phyloP scores from a whole-genome alignment of 1,140 invertebrate species.

The Hylaeus anthracinus region DNA sequence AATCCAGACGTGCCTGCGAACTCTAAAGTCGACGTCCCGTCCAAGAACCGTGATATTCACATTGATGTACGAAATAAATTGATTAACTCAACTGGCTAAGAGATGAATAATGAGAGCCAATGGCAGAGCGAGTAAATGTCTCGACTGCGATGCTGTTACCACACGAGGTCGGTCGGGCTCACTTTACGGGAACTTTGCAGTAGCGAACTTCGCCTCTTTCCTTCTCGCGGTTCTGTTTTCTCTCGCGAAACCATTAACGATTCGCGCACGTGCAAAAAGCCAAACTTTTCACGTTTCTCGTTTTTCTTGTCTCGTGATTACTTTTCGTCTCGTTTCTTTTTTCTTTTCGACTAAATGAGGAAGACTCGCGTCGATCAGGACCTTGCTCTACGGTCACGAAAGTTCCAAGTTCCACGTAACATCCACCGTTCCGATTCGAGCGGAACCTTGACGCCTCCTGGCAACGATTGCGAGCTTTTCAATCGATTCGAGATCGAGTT shows the following conservation, averaged over 20 bases:
- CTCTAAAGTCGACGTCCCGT: constrained; percentile 29
- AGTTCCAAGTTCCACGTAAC: constrained; percentile 63
- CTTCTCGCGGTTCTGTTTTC: constrained; percentile 26
- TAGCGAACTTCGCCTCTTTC: constrained; percentile 51
- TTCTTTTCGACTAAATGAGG: constrained; percentile 8
- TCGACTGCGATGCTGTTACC: constrained; percentile 72
- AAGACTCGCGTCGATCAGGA: neutral
- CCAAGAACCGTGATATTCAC: constrained; percentile 22
- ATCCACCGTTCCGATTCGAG: constrained; percentile 28
- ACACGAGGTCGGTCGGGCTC: constrained; percentile 62
- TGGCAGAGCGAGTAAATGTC: constrained; percentile 79
- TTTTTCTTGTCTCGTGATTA: constrained; percentile 9
- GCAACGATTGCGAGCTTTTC: neutral
- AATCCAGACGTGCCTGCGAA: constrained; percentile 44
- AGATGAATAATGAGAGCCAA: constrained; percentile 81
- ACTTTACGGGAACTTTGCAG: constrained; percentile 65
- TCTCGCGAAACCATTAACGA: neutral
- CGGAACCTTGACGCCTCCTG: neutral
- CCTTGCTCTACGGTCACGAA: constrained; percentile 22
- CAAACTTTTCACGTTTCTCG: neutral
- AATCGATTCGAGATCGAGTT: constrained; percentile 12
- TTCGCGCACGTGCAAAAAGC: too few relatives aligned
- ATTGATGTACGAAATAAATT: neutral
- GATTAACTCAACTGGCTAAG: constrained; percentile 66
- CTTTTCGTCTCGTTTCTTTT: constrained; percentile 4